Base-by-base conservation (phyloP, 2,797 vertebrate species). In the Vultur gryphus region DNA sequence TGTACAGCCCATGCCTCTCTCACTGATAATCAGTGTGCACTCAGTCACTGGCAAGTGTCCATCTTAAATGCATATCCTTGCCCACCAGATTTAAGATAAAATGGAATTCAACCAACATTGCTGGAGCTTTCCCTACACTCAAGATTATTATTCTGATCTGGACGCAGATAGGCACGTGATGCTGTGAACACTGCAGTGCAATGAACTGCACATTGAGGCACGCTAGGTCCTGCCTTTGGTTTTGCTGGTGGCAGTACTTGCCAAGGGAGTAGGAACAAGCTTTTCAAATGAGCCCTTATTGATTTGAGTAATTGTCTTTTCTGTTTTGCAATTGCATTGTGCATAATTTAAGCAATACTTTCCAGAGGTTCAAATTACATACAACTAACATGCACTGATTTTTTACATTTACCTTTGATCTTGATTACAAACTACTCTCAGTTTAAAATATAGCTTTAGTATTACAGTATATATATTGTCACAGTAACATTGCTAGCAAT, bases 111-210 rank as follows among this genome's bases (percentile, higher is more conserved):
- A 5, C 4, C 13, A 13, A 1, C 0, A 0, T 35, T 80, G 23
- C 46, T 78, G 58, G 54, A 69, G 26, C 16, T 86, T 78, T 71
- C 44, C 49, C 26, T 54, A 12, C 13, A 6, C 6, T 67, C 16
- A 10, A 6, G n/a, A 10, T 48, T 64, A 15, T 83, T 70, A 35
- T 61, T 70, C 41, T 71, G 37, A 19, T 51, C 44, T 61, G 41
- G n/a, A 54, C 7, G 1, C 7, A 4, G 33, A n/a, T 21, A 43
- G 48, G 37, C 11, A 8, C 0, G 0, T 44, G 61, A 20, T 65
- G 37, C 62, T 71, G 24, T 62, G 67, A 88, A 18, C 15, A 17
- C 31, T 51, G 29, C 29, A 46, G 57, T 6, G 9, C 37, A 44
- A 16, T 51, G 48, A 51, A 28, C 20, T 31, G 29, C 51, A 39